A percentile compares a stretch with the other conserved stretches of the same genome.
phyloP scores from a whole-genome alignment of 2,888 invertebrate species.

The Himalopsyche anomala region DNA sequence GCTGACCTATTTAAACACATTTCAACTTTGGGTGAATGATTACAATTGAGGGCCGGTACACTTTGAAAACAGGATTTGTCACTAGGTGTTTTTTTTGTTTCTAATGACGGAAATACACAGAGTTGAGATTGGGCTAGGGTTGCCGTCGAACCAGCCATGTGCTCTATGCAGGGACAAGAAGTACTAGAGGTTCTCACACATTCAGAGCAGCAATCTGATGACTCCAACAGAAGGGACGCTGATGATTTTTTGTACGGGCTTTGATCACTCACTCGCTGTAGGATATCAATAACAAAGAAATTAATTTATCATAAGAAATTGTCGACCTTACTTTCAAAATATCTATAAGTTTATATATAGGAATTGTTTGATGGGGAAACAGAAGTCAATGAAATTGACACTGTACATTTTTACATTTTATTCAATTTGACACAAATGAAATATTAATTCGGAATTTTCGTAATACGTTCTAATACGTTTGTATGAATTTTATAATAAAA shows the following conservation, averaged over 20 bases:
- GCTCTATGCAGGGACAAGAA: constrained; percentile 85
- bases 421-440: too few species aligned
- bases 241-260: constrained; percentile 76
- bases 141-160: constrained; percentile 68
- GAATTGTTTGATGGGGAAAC: neutral
- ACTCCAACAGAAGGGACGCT: constrained; percentile 74
- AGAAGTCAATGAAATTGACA: neutral
- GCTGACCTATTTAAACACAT: constrained; percentile 61
- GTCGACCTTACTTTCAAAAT: neutral
- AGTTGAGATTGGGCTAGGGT: constrained; percentile 63
- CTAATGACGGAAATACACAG: constrained; percentile 61
- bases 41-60: constrained; percentile 63
- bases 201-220: constrained; percentile 72
- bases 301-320: neutral
- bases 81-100: constrained; percentile 48
- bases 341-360: neutral
- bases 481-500: neutral
- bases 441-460: too few species aligned
- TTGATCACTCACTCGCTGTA: constrained; percentile 79
- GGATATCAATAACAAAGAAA: constrained; percentile 44
- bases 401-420: neutral
- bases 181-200: constrained; percentile 77
- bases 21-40: constrained; percentile 50
- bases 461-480: too few species aligned
- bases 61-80: constrained; percentile 60